These are phyloP conservation scores for Acomys russatus DNA, from an alignment of 2,797 vertebrate species.

Conservation along the genomic window DNA sequence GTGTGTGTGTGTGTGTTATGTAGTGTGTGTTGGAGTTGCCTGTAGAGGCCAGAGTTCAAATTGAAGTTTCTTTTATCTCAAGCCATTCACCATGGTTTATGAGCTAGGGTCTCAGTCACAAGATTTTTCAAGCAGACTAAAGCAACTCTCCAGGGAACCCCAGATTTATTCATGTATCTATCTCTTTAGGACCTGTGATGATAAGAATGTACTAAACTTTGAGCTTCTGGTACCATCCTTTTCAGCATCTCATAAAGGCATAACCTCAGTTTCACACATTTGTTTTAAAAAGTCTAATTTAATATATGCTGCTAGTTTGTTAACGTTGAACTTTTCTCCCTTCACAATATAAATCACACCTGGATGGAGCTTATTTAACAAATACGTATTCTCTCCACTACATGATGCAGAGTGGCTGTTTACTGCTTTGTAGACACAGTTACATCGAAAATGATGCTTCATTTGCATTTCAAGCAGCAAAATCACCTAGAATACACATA, in stretches of 20 bases:
- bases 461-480: background rate
- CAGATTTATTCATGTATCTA: background rate
- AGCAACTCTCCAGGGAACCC: background rate
- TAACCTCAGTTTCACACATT: background rate
- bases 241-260: background rate
- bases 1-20: background rate
- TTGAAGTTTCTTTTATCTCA: background rate
- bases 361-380: background rate
- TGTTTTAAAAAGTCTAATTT: conserved; percentile 13
- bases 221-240: background rate
- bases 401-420: background rate
- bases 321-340: background rate
- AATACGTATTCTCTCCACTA: background rate
- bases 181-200: background rate
- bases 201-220: background rate
- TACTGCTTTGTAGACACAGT: background rate
- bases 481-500: background rate
- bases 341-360: background rate
- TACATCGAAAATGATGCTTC: background rate
- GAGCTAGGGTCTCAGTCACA: too few species aligned
- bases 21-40: background rate
- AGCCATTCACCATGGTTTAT: background rate
- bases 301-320: background rate
- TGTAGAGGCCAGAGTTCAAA: background rate
- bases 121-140: background rate